Conservation (phyloP, 1,140 invertebrate species). For the Rhynchophorus ferrugineus region DNA sequence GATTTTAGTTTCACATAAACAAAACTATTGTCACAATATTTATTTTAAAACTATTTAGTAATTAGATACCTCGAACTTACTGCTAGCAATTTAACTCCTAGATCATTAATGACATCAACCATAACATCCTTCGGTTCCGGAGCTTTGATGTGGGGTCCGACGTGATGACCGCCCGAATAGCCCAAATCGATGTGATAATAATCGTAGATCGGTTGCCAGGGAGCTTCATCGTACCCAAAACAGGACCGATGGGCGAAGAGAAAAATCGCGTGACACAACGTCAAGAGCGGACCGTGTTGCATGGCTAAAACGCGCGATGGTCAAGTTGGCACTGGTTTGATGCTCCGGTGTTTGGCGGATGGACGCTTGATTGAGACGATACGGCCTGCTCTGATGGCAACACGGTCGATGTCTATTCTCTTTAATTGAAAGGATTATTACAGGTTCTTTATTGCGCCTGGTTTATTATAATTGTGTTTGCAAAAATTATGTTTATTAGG, state of each 20-base stretch:
- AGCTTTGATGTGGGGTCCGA: background rate
- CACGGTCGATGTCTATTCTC: too few species aligned
- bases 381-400: slow-evolving; percentile 1
- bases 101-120: slow-evolving; percentile 68
- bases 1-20: too few species aligned
- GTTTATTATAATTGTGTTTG: too few species aligned
- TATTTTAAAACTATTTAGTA: too few species aligned
- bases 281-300: background rate
- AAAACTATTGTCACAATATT: too few species aligned
- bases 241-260: background rate
- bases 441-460: too few species aligned
- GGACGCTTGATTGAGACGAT: slow-evolving; percentile 11
- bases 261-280: slow-evolving; percentile 1
- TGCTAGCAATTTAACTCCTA: slow-evolving; percentile 61
- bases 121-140: slow-evolving; percentile 48
- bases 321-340: slow-evolving; percentile 9
- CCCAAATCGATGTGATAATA: slow-evolving; percentile 13
- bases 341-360: slow-evolving; percentile 14
- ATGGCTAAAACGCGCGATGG: slow-evolving; percentile 10
- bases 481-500: too few species aligned
- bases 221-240: slow-evolving; percentile 13
- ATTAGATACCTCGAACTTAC: too few species aligned
- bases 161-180: slow-evolving; percentile 5
- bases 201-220: slow-evolving; percentile 14
- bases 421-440: too few species aligned